These are phyloP conservation scores for Apostichopus californicus DNA, from an alignment of 35 echinoderm and acorn worm genomes.

Conservation along the genomic window DNA sequence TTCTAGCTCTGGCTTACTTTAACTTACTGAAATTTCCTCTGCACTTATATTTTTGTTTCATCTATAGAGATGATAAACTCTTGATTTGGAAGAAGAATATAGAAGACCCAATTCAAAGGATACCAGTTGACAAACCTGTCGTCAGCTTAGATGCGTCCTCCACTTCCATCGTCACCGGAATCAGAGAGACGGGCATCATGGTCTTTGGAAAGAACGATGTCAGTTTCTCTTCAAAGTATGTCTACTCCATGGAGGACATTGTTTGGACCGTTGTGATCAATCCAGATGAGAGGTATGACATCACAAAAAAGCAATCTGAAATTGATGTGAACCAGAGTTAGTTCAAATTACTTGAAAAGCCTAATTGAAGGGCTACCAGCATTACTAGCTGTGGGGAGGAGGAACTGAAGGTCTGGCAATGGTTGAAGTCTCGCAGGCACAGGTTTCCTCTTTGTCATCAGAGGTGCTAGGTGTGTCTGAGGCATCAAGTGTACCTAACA, in stretches of 20 bases:
- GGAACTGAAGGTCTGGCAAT: no score
- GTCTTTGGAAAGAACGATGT: slow-evolving; percentile 32
- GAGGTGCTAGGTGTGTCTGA: no score
- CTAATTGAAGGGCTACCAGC: no score
- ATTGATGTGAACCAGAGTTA: no score
- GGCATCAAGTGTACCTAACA: no score
- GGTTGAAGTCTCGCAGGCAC: no score
- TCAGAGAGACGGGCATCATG: slow-evolving; percentile 26
- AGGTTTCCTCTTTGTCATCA: no score
- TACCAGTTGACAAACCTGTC: neutral
- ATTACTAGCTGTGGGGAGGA: no score
- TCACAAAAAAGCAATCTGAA: no score
- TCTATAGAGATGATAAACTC: slow-evolving; percentile 1
- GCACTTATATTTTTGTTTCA: neutral
- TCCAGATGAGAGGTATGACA: slow-evolving; percentile 14
- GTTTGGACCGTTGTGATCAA: slow-evolving; percentile 26
- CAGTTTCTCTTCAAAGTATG: neutral
- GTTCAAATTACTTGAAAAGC: no score
- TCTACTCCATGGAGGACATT: neutral
- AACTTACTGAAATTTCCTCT: no score
- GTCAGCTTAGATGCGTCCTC: slow-evolving; percentile 15
- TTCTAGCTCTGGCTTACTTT: no score
- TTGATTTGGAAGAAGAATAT: slow-evolving; percentile 31
- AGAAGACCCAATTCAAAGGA: neutral
- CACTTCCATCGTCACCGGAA: slow-evolving; percentile 13